Conservation (phyloP, 1,140 invertebrate species). For the Pseudomyrmex flavicornis region DNA sequence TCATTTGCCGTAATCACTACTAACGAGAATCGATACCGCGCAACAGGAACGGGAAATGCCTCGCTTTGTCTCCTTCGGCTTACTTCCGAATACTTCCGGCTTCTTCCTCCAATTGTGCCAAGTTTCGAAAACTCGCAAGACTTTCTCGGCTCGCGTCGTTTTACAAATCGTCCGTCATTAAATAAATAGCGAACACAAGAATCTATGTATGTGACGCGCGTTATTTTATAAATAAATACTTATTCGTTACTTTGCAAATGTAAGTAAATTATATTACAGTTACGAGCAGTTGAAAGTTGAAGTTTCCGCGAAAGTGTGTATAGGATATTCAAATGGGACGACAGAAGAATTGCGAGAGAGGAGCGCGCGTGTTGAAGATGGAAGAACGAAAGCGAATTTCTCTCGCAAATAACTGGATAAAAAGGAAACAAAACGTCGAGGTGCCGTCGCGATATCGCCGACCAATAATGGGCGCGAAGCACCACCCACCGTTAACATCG, state of each 20-base stretch:
- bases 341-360: background rate
- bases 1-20: slow-evolving; percentile 46
- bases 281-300: slow-evolving; percentile 4
- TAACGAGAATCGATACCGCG: slow-evolving; percentile 46
- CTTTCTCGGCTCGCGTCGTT: background rate
- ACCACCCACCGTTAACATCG: slow-evolving; percentile 77
- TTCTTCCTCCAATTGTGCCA: slow-evolving; percentile 14
- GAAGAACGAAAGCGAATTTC: slow-evolving; percentile 34
- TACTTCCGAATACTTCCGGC: background rate
- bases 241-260: background rate
- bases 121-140: slow-evolving; percentile 2
- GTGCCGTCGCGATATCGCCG: slow-evolving; percentile 65
- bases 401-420: background rate
- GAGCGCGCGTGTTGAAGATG: background rate
- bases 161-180: background rate
- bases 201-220: background rate
- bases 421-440: slow-evolving; percentile 37
- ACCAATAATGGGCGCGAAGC: slow-evolving; percentile 71
- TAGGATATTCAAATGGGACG: background rate
- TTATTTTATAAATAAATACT: background rate
- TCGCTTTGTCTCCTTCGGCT: background rate
- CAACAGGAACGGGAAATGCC: slow-evolving; percentile 17
- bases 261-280: background rate
- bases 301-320: background rate
- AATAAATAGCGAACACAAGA: slow-evolving; percentile 2